Evolutionary conservation across 1,140 invertebrate genomes (phyloP).

Genomic region (Laupala kohalensis): DNA sequence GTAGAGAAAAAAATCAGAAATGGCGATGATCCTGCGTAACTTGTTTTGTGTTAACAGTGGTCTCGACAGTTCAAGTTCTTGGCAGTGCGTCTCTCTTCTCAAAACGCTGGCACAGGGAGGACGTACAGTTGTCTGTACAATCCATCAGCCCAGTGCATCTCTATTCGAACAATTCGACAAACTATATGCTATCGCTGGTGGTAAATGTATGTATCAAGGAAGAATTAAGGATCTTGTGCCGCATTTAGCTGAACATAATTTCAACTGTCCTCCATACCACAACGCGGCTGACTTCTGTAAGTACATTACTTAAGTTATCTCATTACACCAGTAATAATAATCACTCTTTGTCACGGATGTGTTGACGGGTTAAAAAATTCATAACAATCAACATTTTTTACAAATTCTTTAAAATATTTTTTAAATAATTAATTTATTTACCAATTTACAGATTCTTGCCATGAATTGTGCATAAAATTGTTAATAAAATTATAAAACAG

Average conservation of each 20-base stretch:
- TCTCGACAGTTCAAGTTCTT: conserved; percentile 57
- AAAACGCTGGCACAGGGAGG: conserved; percentile 45
- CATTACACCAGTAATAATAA: background rate
- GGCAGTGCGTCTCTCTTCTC: conserved; percentile 46
- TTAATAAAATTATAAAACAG: no score
- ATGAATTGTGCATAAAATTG: no score
- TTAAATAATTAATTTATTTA: background rate
- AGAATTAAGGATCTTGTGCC: conserved; percentile 32
- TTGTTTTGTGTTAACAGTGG: conserved; percentile 36
- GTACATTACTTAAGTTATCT: conserved; percentile 1
- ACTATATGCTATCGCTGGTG: conserved; percentile 43
- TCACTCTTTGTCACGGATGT: background rate
- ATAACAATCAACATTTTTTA: no score
- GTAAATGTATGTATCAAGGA: conserved; percentile 44
- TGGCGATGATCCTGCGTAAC: no score
- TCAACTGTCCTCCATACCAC: conserved; percentile 20
- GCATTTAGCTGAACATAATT: conserved; percentile 24
- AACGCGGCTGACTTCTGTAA: conserved; percentile 26
- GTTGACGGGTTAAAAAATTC: background rate
- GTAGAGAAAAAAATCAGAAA: no score
- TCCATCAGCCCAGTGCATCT: conserved; percentile 70
- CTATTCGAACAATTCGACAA: conserved; percentile 63
- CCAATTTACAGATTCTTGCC: no score
- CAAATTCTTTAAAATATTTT: background rate
- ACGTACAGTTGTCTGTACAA: conserved; percentile 65